Conservation (phyloP, 2,888 invertebrate species). For the Micoletzkya japonica region DNA sequence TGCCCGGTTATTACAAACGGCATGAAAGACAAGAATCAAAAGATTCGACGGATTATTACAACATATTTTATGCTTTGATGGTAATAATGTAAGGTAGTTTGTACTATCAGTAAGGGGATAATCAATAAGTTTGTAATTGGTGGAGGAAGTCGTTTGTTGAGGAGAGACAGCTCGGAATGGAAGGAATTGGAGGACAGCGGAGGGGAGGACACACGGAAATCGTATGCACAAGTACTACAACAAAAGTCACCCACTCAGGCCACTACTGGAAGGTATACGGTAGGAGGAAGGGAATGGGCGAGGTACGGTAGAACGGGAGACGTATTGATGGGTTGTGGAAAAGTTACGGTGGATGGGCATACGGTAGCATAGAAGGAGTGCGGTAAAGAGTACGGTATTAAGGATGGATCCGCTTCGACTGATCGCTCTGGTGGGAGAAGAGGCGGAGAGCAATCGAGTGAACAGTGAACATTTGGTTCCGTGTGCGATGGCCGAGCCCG, state of each 20-base stretch:
- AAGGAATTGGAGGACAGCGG: slow-evolving; percentile 9
- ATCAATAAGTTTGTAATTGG: too few relatives aligned
- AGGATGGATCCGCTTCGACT: slow-evolving; percentile 29
- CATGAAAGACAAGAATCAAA: too few relatives aligned
- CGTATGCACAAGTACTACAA: slow-evolving; percentile 27
- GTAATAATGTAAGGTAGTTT: too few relatives aligned
- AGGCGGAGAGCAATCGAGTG: not conserved
- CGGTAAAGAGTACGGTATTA: not conserved
- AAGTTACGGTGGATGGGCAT: not conserved
- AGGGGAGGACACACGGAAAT: not conserved
- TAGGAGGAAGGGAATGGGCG: too few relatives aligned
- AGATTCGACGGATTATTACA: too few relatives aligned
- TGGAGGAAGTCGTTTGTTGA: not conserved
- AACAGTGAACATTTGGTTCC: not conserved
- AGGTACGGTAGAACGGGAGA: too few relatives aligned
- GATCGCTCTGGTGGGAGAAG: slow-evolving; percentile 28
- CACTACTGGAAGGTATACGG: slow-evolving; percentile 28
- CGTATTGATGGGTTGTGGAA: too few relatives aligned
- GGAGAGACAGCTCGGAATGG: not conserved
- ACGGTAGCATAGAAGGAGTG: slow-evolving; percentile 11
- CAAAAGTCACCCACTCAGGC: too few relatives aligned
- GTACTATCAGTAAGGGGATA: too few relatives aligned
- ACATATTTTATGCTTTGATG: too few relatives aligned
- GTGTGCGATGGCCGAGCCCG: not conserved
- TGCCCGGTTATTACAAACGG: too few relatives aligned